phyloP scores from a whole-genome alignment of 1,140 invertebrate species.

The Agrypnia vestita region DNA sequence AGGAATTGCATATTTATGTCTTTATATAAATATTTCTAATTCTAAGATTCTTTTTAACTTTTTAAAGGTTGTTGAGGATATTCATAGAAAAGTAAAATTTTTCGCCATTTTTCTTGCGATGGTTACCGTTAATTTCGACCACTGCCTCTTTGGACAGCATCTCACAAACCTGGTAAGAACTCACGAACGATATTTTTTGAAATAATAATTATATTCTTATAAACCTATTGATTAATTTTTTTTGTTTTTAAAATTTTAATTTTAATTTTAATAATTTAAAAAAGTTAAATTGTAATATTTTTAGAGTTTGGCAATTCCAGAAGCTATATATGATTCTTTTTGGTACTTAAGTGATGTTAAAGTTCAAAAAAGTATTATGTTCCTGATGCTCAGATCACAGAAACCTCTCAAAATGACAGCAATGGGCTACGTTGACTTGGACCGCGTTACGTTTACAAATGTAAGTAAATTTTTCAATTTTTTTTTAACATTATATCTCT shows the following conservation, averaged over 20 bases:
- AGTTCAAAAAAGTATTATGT: slow-evolving; percentile 64
- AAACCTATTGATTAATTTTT: neutral
- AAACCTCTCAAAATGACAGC: slow-evolving; percentile 65
- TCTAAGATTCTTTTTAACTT: too few relatives aligned
- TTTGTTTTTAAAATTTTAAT: too few relatives aligned
- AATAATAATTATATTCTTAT: neutral
- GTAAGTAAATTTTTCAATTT: slow-evolving; percentile 61
- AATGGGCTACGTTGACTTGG: slow-evolving; percentile 67
- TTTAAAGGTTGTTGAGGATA: slow-evolving; percentile 42
- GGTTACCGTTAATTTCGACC: slow-evolving; percentile 29
- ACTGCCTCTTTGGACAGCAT: slow-evolving; percentile 46
- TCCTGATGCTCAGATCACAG: slow-evolving; percentile 66
- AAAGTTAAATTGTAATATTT: neutral
- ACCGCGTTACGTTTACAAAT: slow-evolving; percentile 66
- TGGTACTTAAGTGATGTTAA: slow-evolving; percentile 64
- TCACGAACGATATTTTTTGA: neutral
- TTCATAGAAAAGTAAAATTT: slow-evolving; percentile 44
- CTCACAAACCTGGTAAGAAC: slow-evolving; percentile 34
- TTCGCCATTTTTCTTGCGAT: slow-evolving; percentile 32
- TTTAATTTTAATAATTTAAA: slow-evolving; percentile 6
- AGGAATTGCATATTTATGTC: too few relatives aligned
- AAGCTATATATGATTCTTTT: slow-evolving; percentile 64
- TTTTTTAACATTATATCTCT: neutral
- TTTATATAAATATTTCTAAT: too few relatives aligned
- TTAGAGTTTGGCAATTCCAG: slow-evolving; percentile 48